These are phyloP conservation scores for Morpho deidamia DNA, from an alignment of 2,888 invertebrate genomes.

Conservation along the genomic window DNA sequence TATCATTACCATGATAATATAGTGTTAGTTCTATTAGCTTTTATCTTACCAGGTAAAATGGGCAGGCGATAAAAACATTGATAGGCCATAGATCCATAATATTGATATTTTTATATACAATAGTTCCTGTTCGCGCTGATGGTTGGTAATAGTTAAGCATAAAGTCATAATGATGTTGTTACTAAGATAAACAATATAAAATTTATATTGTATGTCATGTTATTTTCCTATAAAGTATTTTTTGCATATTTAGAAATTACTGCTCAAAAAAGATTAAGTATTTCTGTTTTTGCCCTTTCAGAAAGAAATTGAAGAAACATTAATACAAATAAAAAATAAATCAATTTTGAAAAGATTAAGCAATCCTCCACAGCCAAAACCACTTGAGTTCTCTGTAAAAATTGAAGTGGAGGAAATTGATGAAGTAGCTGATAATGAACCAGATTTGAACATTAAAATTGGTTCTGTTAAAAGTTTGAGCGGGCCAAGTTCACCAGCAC, in stretches of 20 bases:
- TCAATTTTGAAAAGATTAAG: conserved; percentile 12
- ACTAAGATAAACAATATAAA: too few species aligned
- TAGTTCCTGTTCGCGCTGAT: too few species aligned
- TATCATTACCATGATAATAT: too few species aligned
- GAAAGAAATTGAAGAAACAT: conserved; percentile 21
- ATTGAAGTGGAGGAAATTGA: conserved; percentile 31
- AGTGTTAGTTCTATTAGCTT: too few species aligned
- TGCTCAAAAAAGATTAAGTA: too few species aligned
- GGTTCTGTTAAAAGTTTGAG: conserved; percentile 7
- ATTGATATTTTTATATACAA: too few species aligned
- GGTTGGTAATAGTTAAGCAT: neutral
- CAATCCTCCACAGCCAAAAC: neutral
- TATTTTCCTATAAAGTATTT: too few species aligned
- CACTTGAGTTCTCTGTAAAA: conserved; percentile 27
- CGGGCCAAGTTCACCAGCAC: neutral
- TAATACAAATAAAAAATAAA: conserved; percentile 14
- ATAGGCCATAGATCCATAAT: too few species aligned
- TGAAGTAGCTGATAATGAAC: conserved; percentile 9
- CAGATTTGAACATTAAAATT: conserved; percentile 5
- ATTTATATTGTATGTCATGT: too few species aligned
- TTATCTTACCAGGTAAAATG: too few species aligned
- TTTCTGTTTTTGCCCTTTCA: conserved; percentile 7
- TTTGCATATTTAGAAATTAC: neutral
- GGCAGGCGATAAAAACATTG: too few species aligned
- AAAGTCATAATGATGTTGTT: neutral